Conservation (phyloP, 2,888 invertebrate genomes). For the Zelleria hepariella region DNA sequence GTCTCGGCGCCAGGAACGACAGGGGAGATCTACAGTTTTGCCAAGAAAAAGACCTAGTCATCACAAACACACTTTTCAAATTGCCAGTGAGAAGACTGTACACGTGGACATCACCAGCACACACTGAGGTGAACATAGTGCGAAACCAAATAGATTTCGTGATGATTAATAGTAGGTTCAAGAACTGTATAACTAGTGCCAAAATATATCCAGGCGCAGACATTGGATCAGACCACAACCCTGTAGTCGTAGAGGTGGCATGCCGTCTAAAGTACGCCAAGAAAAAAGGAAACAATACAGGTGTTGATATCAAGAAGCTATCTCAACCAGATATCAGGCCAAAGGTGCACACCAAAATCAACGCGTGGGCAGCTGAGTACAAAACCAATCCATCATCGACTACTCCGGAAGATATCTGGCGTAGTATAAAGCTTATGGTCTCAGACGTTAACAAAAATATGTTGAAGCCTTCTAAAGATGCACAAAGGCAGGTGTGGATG, state of each 20-base stretch:
- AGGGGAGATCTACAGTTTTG: neutral
- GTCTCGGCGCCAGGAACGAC: neutral
- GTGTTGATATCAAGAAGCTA: neutral
- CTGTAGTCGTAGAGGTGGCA: neutral
- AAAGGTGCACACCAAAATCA: neutral
- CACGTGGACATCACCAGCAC: neutral
- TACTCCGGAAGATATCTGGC: neutral
- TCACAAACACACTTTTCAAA: neutral
- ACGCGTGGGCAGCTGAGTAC: neutral
- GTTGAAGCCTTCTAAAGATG: neutral
- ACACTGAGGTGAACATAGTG: neutral
- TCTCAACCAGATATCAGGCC: neutral
- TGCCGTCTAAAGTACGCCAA: neutral
- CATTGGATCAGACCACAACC: neutral
- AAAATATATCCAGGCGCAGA: slow-evolving; percentile 2
- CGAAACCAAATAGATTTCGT: slow-evolving; percentile 1
- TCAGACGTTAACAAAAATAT: neutral
- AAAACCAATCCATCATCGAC: neutral
- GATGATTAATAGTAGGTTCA: neutral
- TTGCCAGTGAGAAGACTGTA: neutral
- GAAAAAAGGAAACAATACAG: neutral
- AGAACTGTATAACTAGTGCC: neutral
- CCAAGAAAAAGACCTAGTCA: neutral
- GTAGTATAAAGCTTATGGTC: neutral
- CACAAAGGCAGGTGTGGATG: slow-evolving; percentile 7